phyloP scores from a whole-genome alignment of 1,140 invertebrate species.

The Fopius arisanus region DNA sequence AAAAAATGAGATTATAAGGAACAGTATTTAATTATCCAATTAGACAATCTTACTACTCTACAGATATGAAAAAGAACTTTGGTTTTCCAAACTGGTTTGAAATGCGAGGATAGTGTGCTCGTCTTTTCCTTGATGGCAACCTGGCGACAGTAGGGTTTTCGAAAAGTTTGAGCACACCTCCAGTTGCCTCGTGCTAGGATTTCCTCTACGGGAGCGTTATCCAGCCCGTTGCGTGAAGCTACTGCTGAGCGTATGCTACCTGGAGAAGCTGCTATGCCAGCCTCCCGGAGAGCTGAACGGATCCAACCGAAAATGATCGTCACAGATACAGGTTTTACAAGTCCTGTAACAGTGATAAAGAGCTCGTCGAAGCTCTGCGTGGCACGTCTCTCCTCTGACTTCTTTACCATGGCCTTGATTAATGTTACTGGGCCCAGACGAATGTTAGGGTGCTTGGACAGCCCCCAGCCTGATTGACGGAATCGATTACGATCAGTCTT shows the following conservation, averaged over 20 bases:
- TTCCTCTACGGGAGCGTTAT: slow-evolving; percentile 34
- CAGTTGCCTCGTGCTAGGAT: too few relatives aligned
- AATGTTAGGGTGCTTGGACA: slow-evolving; percentile 14
- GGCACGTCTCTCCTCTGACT: neutral
- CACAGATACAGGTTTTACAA: slow-evolving; percentile 7
- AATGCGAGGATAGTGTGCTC: neutral
- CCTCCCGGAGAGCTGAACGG: slow-evolving; percentile 33
- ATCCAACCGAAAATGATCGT: slow-evolving; percentile 40
- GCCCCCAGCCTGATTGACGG: slow-evolving; percentile 18
- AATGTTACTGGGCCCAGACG: slow-evolving; percentile 4
- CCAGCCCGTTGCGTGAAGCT: slow-evolving; percentile 37
- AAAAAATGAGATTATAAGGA: too few relatives aligned
- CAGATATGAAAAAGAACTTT: too few relatives aligned
- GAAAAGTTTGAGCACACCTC: slow-evolving; percentile 28
- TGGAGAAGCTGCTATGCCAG: slow-evolving; percentile 35
- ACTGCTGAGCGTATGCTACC: slow-evolving; percentile 45
- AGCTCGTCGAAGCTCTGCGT: neutral
- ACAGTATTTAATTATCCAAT: too few relatives aligned
- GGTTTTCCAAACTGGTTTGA: neutral
- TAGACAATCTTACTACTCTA: too few relatives aligned
- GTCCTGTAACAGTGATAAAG: slow-evolving; percentile 16
- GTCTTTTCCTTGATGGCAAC: neutral
- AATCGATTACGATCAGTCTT: too few relatives aligned
- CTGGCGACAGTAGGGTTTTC: slow-evolving; percentile 21
- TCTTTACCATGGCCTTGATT: slow-evolving; percentile 8